A percentile compares a stretch with the other conserved stretches of the same genome.
Conservation (phyloP, 1,140 invertebrate genomes). For the Nylanderia fulva region DNA sequence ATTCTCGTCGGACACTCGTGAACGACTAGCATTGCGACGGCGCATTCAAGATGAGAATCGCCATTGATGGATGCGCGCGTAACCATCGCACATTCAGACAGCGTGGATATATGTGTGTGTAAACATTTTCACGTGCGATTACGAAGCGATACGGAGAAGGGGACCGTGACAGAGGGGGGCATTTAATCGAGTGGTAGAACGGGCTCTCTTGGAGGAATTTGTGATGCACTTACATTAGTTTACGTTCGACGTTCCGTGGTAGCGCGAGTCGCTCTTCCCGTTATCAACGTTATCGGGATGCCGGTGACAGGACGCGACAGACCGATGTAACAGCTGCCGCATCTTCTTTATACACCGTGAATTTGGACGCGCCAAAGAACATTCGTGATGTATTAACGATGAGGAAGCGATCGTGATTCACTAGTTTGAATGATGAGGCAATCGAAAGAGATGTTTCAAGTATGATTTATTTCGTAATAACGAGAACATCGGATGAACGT, state of each 20-base stretch:
- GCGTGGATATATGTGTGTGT: background rate
- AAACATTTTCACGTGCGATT: slow-evolving; percentile 50
- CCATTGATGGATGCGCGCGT: slow-evolving; percentile 48
- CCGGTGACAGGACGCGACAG: background rate
- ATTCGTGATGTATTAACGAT: slow-evolving; percentile 1
- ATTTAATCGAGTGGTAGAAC: slow-evolving; percentile 9
- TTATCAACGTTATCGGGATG: slow-evolving; percentile 8
- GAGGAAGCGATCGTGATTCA: background rate
- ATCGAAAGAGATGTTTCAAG: background rate
- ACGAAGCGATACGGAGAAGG: background rate
- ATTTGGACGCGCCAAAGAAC: background rate
- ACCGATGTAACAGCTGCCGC: background rate
- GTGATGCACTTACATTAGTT: slow-evolving; percentile 42
- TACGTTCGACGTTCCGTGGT: slow-evolving; percentile 6
- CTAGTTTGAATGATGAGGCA: background rate
- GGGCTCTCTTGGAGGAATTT: background rate
- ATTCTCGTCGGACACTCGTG: slow-evolving; percentile 5
- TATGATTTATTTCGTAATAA: background rate
- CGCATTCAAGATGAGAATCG: slow-evolving; percentile 46
- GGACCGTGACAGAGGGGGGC: background rate
- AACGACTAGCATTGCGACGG: slow-evolving; percentile 48
- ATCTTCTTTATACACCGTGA: background rate
- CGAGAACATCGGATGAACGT: background rate
- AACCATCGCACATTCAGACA: background rate
- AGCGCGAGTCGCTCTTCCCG: background rate